Evolutionary conservation across 2,888 invertebrate species (phyloP).

Genomic region (Nomada lathburiana): DNA sequence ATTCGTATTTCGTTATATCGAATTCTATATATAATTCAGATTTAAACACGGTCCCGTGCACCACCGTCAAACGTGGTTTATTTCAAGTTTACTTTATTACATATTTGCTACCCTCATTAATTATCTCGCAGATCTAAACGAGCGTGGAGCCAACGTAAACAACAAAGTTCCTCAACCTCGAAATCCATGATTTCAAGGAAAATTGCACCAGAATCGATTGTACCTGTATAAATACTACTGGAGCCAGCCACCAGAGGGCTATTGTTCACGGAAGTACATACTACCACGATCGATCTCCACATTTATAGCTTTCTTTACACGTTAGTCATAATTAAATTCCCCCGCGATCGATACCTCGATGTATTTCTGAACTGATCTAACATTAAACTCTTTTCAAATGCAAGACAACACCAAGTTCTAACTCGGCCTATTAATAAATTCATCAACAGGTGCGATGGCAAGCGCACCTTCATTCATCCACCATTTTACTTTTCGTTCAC

Average conservation of each 20-base stretch:
- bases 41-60: too few relatives aligned
- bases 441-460: conserved; percentile 6
- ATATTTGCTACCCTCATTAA: too few relatives aligned
- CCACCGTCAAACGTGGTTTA: too few relatives aligned
- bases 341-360: neutral
- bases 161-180: neutral
- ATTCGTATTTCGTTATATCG: too few relatives aligned
- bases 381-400: neutral
- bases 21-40: too few relatives aligned
- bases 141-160: neutral
- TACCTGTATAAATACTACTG: neutral
- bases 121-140: too few relatives aligned
- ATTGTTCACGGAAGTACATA: neutral
- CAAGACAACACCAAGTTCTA: neutral
- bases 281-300: neutral
- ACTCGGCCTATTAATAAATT: conserved; percentile 11
- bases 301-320: neutral
- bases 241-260: conserved; percentile 8
- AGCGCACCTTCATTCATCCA: neutral
- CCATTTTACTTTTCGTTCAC: neutral
- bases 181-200: neutral
- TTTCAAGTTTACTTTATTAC: too few relatives aligned
- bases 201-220: neutral
- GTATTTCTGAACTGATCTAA: neutral
- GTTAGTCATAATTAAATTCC: neutral